phyloP scores from a whole-genome alignment of 2,888 invertebrate species.

The Exephanes ischioxanthus region DNA sequence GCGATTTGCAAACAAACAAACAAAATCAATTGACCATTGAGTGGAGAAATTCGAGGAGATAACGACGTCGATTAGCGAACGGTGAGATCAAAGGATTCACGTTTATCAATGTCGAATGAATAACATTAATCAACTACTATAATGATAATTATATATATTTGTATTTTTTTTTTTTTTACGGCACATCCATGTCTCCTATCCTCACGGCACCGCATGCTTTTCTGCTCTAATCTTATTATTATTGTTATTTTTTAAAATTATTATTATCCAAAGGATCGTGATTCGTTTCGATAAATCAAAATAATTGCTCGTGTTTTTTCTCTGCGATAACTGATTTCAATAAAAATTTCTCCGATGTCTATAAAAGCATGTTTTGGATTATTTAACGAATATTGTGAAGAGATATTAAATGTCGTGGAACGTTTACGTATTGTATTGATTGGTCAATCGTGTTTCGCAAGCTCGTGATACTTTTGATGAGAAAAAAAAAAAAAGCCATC shows the following conservation, averaged over 20 bases:
- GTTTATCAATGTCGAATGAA: constrained; percentile 74
- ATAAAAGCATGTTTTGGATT: background rate
- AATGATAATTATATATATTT: constrained; percentile 60
- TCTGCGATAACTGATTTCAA: background rate
- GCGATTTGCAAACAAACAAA: constrained; percentile 9
- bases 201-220: constrained; percentile 82
- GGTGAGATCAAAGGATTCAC: constrained; percentile 73
- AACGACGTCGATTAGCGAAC: constrained; percentile 22
- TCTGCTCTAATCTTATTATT: constrained; percentile 31
- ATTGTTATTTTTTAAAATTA: constrained; percentile 17
- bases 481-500: constrained; percentile 10
- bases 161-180: constrained; percentile 76
- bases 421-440: constrained; percentile 24
- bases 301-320: constrained; percentile 27
- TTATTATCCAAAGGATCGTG: constrained; percentile 1
- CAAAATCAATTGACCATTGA: constrained; percentile 30
- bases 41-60: constrained; percentile 37
- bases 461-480: constrained; percentile 6
- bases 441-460: constrained; percentile 29
- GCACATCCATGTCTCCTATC: constrained; percentile 84
- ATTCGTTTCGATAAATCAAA: background rate
- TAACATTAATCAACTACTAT: constrained; percentile 32
- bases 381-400: background rate
- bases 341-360: background rate
- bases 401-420: constrained; percentile 31